Evolutionary conservation across 1,140 invertebrate species (phyloP), one percentile per base, ranked within the genome.

Genomic region (Eupeodes corollae): DNA sequence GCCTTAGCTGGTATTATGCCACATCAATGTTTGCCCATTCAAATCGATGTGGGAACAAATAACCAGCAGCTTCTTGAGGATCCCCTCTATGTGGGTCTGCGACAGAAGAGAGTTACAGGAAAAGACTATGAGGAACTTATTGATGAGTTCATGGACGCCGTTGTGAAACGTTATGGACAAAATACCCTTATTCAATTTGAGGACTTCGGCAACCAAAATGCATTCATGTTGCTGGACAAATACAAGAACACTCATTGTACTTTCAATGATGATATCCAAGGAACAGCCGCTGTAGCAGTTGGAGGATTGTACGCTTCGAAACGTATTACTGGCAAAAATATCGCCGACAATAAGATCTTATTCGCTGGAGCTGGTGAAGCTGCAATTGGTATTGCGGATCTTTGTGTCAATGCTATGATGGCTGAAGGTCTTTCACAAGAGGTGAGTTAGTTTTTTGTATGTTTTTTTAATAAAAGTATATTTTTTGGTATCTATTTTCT

Each of bases 261-360:
- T 6, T 98, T 98, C 61, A 98, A 98, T 61, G 93, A 98, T 64
- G 93, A 98, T 61, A 96, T 97, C 63, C 92, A 97, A 71, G 92
- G 93, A 18, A 97, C 93, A 0, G 93, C 93, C 0, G 80, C 86
- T 26, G 93, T 96, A 1, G 89, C 88, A 12, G 87, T 95, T 1
- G 90, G 91, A 21, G 93, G 93, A 6, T 70, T 98, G 6, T 68
- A 93, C 33, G 88, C 91, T 1, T 83, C 88, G 2, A 76, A 84
- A 39, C 75, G 86, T 55, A 73, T 94, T 14, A 93, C 89, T 0
- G 78, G 79, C 33, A 83, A 80, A 47, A 84, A 78, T 49, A 78
- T 97, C 35, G 75, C 74, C 10, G 85, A 95, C 19, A 84, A 92
- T 56, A 86, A 78, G 48, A 87, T 89, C 63, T 74, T 95, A 14